Base-by-base conservation (phyloP, 37 sponge, comb jelly and placozoan species). In the Sycon ciliatum region DNA sequence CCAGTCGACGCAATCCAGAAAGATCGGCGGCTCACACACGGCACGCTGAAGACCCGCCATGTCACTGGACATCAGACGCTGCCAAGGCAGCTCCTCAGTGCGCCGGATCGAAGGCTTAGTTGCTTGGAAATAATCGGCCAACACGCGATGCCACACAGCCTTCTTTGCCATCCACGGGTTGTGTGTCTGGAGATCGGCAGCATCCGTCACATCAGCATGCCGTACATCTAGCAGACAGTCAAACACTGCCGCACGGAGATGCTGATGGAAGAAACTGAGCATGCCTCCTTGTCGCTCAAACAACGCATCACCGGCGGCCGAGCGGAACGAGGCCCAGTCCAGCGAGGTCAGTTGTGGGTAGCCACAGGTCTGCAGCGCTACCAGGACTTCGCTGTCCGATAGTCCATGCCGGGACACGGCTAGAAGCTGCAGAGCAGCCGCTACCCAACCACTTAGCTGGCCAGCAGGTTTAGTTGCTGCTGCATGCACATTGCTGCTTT, bases 401-500 rank as follows among this genome's bases (percentile, higher is more conserved):
- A 60, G 63, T 22, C 63, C 63, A 30, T 60, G 63, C 7, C 63
- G 63, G 9, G 63, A 60, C 9, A 28, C 63, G 26, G 63, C 63
- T 11, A 60, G 7, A 11, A 60, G 32, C 16, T 24, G 63, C 7
- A 60, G 63, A 23, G 26, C 24, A 60, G 7, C 63, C 9, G 32
- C 63, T 9, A 60, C 63, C 63, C 63, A 60, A 13, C 13, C 13
- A n/a, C n/a, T n/a, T n/a, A n/a, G n/a, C n/a, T n/a, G n/a, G n/a
- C n/a, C n/a, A n/a, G n/a, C n/a, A n/a, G n/a, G n/a, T n/a, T n/a
- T n/a, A n/a, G n/a, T n/a, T n/a, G n/a, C n/a, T n/a, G n/a, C n/a
- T 9, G 9, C 49, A 42, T 42, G 13, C 13, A 42, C 13, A 42
- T 42, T 42, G 49, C 49, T 13, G 49, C 49, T 42, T 42, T 42